Conservation (phyloP, 2,113 vertebrate genomes). For the Cervus canadensis region DNA sequence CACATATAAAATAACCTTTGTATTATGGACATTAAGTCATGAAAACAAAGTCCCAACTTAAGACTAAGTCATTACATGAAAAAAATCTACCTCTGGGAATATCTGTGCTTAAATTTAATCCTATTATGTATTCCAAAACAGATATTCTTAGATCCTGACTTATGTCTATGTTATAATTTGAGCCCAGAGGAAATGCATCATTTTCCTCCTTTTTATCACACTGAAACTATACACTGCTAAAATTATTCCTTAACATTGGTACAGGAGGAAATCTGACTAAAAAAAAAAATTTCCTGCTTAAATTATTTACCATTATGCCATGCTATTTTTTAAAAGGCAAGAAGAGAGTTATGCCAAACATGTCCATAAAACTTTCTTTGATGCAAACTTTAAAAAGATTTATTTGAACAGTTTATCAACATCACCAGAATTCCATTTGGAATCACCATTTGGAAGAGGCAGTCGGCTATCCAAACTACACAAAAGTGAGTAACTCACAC, state of each 20-base stretch:
- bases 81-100: background rate
- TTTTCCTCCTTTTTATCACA: conserved; percentile 29
- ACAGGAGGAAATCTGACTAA: conserved; percentile 25
- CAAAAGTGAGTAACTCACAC: conserved; percentile 40
- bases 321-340: background rate
- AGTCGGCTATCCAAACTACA: conserved; percentile 22
- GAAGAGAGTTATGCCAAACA: conserved; percentile 13
- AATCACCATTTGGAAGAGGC: conserved; percentile 24
- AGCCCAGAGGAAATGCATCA: conserved; percentile 15
- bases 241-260: background rate
- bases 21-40: background rate
- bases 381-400: conserved; percentile 29
- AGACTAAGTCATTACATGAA: background rate
- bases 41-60: background rate
- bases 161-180: background rate
- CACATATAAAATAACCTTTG: background rate
- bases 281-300: conserved; percentile 19
- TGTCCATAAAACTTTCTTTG: conserved; percentile 49
- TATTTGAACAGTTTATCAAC: conserved; percentile 20
- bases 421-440: conserved; percentile 22
- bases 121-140: background rate
- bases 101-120: background rate
- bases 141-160: conserved; percentile 35
- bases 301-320: background rate
- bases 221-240: conserved; percentile 11